A percentile compares a stretch with the other conserved stretches of the same genome.
Conservation (phyloP, 1,140 invertebrate genomes). For the Hypsibius dujardini region DNA sequence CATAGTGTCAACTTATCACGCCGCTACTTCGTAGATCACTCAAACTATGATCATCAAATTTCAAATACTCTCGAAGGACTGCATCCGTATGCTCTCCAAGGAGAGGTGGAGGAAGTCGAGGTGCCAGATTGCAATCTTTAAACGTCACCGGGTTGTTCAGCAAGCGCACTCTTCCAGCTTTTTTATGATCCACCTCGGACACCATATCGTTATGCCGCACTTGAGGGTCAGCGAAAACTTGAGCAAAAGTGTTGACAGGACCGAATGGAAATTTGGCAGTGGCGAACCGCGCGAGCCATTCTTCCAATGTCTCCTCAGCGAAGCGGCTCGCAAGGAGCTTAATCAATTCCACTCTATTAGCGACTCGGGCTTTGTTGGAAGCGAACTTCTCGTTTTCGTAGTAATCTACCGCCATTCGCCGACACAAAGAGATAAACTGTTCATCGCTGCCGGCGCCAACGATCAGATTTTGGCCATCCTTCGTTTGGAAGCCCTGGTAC, state of each 20-base stretch:
- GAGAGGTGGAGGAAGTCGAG: conserved; percentile 58
- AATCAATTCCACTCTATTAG: conserved; percentile 52
- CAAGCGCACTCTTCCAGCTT: conserved; percentile 51
- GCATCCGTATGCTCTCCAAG: conserved; percentile 70
- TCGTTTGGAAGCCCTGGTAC: conserved; percentile 67
- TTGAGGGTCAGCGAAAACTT: conserved; percentile 73
- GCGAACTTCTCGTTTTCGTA: conserved; percentile 38
- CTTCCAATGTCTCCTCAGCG: conserved; percentile 44
- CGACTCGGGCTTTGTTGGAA: conserved; percentile 53
- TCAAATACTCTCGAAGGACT: conserved; percentile 50
- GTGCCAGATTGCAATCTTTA: conserved; percentile 48
- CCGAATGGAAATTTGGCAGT: conserved; percentile 63
- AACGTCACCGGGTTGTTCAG: conserved; percentile 56
- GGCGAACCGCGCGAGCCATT: conserved; percentile 58
- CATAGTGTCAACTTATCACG: too few relatives aligned
- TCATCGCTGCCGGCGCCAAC: conserved; percentile 51
- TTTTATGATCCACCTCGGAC: conserved; percentile 52
- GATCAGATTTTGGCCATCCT: conserved; percentile 56
- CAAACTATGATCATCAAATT: too few relatives aligned
- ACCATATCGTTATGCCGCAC: conserved; percentile 49
- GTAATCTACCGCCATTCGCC: conserved; percentile 18
- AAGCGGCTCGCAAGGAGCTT: conserved; percentile 44
- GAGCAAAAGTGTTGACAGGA: conserved; percentile 63
- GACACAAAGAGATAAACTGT: conserved; percentile 25
- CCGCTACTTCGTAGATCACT: too few relatives aligned